phyloP scores from a whole-genome alignment of 2,113 vertebrate species.

The Mohoua ochrocephala region DNA sequence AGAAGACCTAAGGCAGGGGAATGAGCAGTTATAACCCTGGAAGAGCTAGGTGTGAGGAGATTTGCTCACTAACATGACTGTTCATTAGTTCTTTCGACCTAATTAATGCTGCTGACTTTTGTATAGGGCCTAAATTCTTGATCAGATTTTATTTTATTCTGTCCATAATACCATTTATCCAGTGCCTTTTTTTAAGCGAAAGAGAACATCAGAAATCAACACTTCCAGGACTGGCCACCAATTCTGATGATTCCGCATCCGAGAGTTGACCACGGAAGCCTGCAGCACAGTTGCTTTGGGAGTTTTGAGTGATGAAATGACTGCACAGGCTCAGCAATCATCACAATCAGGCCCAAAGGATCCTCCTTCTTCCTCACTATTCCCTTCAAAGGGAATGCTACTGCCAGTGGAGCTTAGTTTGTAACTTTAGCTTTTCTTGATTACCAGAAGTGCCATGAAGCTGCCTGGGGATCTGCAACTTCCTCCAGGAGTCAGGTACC shows the following conservation, averaged over 20 bases:
- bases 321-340: not conserved
- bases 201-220: not conserved
- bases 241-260: not conserved
- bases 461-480: not conserved
- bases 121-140: not conserved
- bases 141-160: not conserved
- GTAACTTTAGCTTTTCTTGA: not conserved
- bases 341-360: not conserved
- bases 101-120: not conserved
- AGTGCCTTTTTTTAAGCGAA: not conserved
- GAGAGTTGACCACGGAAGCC: not conserved
- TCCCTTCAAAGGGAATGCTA: not conserved
- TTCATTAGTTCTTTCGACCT: not conserved
- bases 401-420: not conserved
- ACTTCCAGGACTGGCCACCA: not conserved
- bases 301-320: not conserved
- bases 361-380: not conserved
- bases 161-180: not conserved
- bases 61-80: not conserved
- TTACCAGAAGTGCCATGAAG: not conserved
- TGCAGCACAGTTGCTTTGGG: not conserved
- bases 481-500: not conserved
- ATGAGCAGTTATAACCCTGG: not conserved
- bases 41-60: not conserved
- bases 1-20: not conserved